Conservation (phyloP, 2,797 vertebrate species). For the Coccyzus lansbergi region DNA sequence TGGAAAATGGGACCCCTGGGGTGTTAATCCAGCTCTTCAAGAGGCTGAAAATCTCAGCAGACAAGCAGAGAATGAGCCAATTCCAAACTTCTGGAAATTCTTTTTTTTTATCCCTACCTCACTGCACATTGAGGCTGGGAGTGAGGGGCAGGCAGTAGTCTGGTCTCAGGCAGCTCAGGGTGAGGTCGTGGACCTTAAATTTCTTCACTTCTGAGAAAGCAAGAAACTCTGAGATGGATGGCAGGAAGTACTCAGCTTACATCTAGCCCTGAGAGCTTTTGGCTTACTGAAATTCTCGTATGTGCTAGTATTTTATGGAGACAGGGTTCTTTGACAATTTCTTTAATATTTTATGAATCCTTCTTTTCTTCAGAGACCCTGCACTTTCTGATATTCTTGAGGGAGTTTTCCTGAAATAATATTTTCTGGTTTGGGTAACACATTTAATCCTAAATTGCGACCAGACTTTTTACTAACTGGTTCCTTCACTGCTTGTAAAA, state of each 20-base stretch:
- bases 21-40: neutral
- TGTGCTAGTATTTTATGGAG: neutral
- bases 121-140: fast-evolving
- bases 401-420: neutral
- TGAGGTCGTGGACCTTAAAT: neutral
- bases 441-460: neutral
- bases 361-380: neutral
- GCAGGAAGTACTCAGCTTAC: neutral
- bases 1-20: neutral
- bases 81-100: neutral
- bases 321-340: neutral
- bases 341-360: neutral
- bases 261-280: neutral
- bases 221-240: neutral
- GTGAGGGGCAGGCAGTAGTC: no score
- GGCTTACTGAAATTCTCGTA: neutral
- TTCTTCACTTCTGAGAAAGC: neutral
- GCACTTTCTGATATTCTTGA: neutral
- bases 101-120: neutral
- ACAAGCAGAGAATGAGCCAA: neutral
- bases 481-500: neutral
- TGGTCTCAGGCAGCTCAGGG: neutral
- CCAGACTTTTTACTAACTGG: neutral
- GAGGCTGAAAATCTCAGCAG: neutral
- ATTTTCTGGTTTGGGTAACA: neutral